Conservation (phyloP, 1,140 invertebrate genomes). For the Drosophila kepulauana region DNA sequence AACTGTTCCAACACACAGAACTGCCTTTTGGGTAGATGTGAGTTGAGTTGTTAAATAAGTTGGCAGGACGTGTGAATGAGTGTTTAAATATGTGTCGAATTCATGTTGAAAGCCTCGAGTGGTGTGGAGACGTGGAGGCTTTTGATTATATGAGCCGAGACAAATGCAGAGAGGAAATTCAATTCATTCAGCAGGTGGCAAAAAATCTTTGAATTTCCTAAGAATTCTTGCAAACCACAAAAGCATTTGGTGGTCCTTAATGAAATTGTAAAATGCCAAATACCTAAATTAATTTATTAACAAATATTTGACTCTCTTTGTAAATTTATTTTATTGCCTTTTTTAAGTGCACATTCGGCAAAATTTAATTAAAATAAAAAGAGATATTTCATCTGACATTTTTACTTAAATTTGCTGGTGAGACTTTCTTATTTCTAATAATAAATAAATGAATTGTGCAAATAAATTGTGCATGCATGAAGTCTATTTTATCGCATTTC, state of each 20-base stretch:
- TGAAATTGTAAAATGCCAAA: background rate
- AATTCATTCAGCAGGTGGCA: slow-evolving; percentile 20
- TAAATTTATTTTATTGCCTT: too few relatives aligned
- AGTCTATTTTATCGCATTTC: too few relatives aligned
- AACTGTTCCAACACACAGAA: slow-evolving; percentile 22
- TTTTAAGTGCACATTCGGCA: too few relatives aligned
- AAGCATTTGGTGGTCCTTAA: background rate
- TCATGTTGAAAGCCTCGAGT: slow-evolving; percentile 37
- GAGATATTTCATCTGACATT: too few relatives aligned
- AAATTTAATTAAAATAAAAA: too few relatives aligned
- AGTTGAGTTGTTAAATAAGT: slow-evolving; percentile 78
- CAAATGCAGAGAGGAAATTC: slow-evolving; percentile 23
- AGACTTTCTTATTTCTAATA: too few relatives aligned
- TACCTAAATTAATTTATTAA: too few relatives aligned
- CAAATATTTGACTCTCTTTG: too few relatives aligned
- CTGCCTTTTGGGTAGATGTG: slow-evolving; percentile 19
- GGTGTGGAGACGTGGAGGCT: background rate
- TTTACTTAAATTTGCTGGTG: too few relatives aligned
- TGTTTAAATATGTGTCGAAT: slow-evolving; percentile 78
- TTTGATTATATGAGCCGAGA: slow-evolving; percentile 23
- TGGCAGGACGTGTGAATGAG: slow-evolving; percentile 78
- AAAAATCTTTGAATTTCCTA: background rate
- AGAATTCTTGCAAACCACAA: background rate
- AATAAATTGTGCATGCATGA: too few relatives aligned
- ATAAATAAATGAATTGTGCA: too few relatives aligned